Evolutionary conservation across 2,888 invertebrate species (phyloP).

Genomic region (Leptarthrus brevirostris): DNA sequence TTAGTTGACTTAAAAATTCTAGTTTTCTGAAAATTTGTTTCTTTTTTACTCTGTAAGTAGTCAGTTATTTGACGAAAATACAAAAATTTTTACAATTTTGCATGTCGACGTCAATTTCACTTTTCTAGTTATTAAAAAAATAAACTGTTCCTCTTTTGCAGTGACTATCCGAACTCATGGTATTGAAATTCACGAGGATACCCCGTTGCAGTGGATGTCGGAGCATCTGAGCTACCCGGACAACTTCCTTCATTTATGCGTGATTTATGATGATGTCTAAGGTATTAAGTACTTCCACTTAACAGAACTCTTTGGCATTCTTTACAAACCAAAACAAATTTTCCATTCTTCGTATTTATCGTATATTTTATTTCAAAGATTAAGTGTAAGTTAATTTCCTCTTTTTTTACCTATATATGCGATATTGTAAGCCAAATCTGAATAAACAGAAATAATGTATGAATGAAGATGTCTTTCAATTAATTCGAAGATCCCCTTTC

Average conservation of each 20-base stretch:
- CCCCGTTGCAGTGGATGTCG: conserved; percentile 96
- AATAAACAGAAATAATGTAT: conserved; percentile 3
- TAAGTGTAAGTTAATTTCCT: background rate
- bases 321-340: too few species aligned
- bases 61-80: too few species aligned
- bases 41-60: too few species aligned
- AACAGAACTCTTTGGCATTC: too few species aligned
- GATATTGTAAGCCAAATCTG: too few species aligned
- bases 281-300: background rate
- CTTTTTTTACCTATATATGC: background rate
- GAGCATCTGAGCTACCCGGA: conserved; percentile 98
- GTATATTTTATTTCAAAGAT: background rate
- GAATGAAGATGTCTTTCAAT: conserved; percentile 5
- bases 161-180: conserved; percentile 89
- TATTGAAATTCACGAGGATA: conserved; percentile 84
- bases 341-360: conserved; percentile 13
- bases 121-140: too few species aligned
- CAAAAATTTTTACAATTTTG: too few species aligned
- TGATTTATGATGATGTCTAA: conserved; percentile 64
- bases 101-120: too few species aligned
- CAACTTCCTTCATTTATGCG: conserved; percentile 93
- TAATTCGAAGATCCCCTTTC: conserved; percentile 13
- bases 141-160: conserved; percentile 70
- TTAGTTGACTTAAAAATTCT: too few species aligned
- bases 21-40: too few species aligned